Evolutionary conservation across 1,140 invertebrate genomes (phyloP), one percentile per base, ranked within the genome.

Genomic region (Philotrypesis tridentata): DNA sequence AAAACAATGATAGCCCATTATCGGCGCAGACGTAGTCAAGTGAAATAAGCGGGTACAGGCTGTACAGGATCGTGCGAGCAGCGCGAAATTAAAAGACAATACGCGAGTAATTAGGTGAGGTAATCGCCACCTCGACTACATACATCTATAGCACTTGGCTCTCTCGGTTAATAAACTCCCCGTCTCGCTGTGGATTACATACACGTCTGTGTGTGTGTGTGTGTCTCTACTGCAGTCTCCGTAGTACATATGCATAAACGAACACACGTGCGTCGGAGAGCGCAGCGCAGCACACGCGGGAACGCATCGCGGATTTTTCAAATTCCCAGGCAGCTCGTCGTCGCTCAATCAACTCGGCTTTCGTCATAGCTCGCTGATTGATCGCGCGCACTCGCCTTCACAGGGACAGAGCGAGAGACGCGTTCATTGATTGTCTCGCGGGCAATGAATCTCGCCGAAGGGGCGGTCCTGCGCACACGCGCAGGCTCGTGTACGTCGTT

Each of bases 361-460:
- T n/a, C 73, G 17, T 67, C 43, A n/a, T 29, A 31, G 23, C 77
- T 61, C 80, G 27, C 80, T 40, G 80, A 81, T 81, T 76, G 80
- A 77, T 82, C 80, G 67, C 72, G n/a, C n/a, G n/a, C n/a, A n/a
- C n/a, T n/a, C n/a, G n/a, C n/a, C n/a, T n/a, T n/a, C n/a, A n/a
- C n/a, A n/a, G n/a, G n/a, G n/a, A n/a, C n/a, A n/a, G n/a, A n/a
- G n/a, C n/a, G n/a, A n/a, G n/a, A 23, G 37, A 8, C 29, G 40
- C 80, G 17, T 61, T 75, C 80, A 77, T 82, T 77, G 80, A 82
- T 77, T 77, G 80, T 82, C 74, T 82, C 80, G 65, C 14, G 33
- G 67, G 63, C 48, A 23, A 82, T 82, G 77, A 77, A 77, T 77
- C 80, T 65, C 80, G 67, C 55, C n/a, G 31, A 37, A 61, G 77